Base-by-base conservation (phyloP, 2,888 invertebrate genomes). In the Pristionchus japonicus region DNA sequence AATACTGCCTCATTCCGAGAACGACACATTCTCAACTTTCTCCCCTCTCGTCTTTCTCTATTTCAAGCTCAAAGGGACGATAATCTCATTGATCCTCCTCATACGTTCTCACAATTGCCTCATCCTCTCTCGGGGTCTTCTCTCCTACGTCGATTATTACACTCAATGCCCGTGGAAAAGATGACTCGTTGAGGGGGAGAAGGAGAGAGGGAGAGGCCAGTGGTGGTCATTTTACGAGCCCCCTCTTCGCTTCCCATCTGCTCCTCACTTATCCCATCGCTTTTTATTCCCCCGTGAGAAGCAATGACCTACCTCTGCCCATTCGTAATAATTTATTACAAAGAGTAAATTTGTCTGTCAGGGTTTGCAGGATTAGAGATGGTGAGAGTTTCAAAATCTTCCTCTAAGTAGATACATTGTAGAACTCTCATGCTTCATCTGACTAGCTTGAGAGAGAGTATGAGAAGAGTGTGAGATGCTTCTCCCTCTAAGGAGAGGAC, bases 131-230 rank as follows among this genome's bases (percentile, higher is more conserved):
- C 67, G 67, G 20, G 17, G 15, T 23, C 40, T 20, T 3, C 43
- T 43, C 37, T 27, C 40, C n/a, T n/a, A n/a, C n/a, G n/a, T 77
- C 77, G 77, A 47, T 77, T 77, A 77, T 77, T 77, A 77, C 77
- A 77, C 77, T 23, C 67, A 17, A 1, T 7, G 27, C 40, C 57
- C 77, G 43, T 43, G 77, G 43, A 47, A 77, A 47, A 77, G 77
- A 77, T 77, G 77, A 77, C 77, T 77, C 40, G 43, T 27, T 27
- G 77, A 27, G 43, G 31, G 23, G 20, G 23, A 13, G 37, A 3
- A 37, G 34, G 37, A 70, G 70, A 34, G 70, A 20, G 74, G 17
- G 40, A 40, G 23, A 40, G 40, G 27, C 64, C 70, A 70, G 37
- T 70, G 70, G 70, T 70, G 70, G 70, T 70, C 70, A 70, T 70